Conservation (phyloP, 2,888 invertebrate genomes). For the Lydus trimaculatus region DNA sequence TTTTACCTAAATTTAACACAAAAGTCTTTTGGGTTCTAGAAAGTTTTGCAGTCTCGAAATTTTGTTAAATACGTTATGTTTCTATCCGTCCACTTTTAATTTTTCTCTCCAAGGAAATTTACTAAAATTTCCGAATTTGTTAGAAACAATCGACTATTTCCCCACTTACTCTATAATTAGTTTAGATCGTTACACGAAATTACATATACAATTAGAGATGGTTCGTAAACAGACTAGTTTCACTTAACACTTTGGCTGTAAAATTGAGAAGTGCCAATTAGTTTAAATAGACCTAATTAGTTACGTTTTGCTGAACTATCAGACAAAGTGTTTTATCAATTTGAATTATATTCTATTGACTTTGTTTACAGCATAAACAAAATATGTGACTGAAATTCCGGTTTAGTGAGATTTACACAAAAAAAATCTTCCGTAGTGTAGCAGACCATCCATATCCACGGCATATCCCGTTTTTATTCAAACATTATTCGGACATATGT, state of each 20-base stretch:
- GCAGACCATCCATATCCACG: conserved; percentile 39
- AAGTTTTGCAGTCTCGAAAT: not conserved
- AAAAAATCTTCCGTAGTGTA: conserved; percentile 44
- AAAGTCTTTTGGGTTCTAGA: not conserved
- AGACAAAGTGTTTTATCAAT: not conserved
- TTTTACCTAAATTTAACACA: no score
- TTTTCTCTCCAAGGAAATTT: not conserved
- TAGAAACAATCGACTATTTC: not conserved
- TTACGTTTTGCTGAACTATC: not conserved
- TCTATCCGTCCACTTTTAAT: not conserved
- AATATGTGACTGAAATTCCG: conserved; percentile 32
- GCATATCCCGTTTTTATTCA: conserved; percentile 8
- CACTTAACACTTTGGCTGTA: not conserved
- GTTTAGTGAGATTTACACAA: conserved; percentile 33
- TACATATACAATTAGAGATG: not conserved
- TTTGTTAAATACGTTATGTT: not conserved
- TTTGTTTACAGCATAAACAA: not conserved
- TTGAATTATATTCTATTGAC: not conserved
- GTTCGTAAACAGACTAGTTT: not conserved
- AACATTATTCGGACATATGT: not conserved
- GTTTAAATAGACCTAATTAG: not conserved
- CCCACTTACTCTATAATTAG: not conserved
- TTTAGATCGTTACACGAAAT: not conserved
- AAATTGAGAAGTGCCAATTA: not conserved
- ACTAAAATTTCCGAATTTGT: not conserved